Evolutionary conservation across 2,113 vertebrate species (phyloP).

Genomic region (Chlamydotis undulata): DNA sequence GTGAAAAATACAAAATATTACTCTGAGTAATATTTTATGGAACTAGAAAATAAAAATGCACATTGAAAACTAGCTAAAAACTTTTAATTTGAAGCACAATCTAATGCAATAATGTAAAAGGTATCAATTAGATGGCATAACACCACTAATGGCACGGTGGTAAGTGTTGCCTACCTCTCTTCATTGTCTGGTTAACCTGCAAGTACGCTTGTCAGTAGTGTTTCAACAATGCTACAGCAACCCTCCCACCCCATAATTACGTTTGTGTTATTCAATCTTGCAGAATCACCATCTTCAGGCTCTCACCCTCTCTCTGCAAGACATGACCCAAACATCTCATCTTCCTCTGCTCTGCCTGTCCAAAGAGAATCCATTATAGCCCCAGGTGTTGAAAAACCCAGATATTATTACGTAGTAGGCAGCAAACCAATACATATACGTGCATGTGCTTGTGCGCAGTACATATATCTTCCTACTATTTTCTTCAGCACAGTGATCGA

Average conservation of each 20-base stretch:
- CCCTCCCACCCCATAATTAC: constrained; percentile 6
- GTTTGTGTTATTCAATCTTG: constrained; percentile 37
- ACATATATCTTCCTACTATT: not conserved
- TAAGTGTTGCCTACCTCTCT: not conserved
- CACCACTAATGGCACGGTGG: not conserved
- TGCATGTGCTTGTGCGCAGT: not conserved
- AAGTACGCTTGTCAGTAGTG: not conserved
- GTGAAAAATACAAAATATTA: not conserved
- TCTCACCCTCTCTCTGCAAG: constrained; percentile 25
- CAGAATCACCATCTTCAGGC: constrained; percentile 36
- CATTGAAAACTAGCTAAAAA: not conserved
- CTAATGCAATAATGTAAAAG: not conserved
- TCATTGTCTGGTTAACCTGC: constrained; percentile 43
- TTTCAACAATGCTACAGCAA: not conserved
- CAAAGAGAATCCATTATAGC: constrained; percentile 66
- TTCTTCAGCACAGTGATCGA: not conserved
- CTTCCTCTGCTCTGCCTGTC: constrained; percentile 57
- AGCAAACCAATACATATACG: not conserved
- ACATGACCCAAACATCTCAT: constrained; percentile 62
- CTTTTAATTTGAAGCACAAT: not conserved
- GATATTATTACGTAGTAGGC: not conserved
- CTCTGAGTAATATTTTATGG: not conserved
- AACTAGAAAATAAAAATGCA: not conserved
- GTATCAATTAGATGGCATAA: not conserved
- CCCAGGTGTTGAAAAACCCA: constrained; percentile 38